Evolutionary conservation across 2,888 invertebrate species (phyloP).

Genomic region (Eledona agricola): DNA sequence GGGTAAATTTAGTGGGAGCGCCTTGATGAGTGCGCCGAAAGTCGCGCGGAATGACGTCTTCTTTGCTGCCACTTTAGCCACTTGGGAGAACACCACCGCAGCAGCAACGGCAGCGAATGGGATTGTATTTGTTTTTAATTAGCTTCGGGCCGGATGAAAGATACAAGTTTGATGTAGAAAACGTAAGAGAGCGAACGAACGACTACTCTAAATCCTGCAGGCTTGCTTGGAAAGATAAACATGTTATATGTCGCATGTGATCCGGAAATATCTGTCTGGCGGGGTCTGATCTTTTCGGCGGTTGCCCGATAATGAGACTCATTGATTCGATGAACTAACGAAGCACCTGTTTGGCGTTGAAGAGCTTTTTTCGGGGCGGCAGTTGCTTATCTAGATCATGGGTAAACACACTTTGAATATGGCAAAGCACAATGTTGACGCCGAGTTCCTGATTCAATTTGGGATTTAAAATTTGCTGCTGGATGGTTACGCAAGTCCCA

Average conservation of each 20-base stretch:
- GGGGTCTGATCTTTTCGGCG: no score
- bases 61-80: conserved; percentile 18
- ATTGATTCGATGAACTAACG: no score
- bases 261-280: no score
- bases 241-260: no score
- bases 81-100: conserved; percentile 8
- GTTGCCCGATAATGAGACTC: no score
- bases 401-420: conserved; percentile 20
- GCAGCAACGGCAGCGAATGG: conserved; percentile 1
- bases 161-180: conserved; percentile 19
- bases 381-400: conserved; percentile 26
- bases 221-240: no score
- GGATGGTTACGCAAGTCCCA: conserved; percentile 23
- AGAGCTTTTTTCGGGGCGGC: no score
- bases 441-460: conserved; percentile 18
- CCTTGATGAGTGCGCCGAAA: conserved; percentile 10
- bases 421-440: conserved; percentile 27
- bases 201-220: no score
- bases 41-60: conserved; percentile 13
- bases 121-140: conserved; percentile 32
- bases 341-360: no score
- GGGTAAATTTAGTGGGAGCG: conserved; percentile 12
- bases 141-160: conserved; percentile 19
- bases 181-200: background rate
- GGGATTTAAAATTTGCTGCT: conserved; percentile 30